A percentile compares a stretch with the other conserved stretches of the same genome.
phyloP scores from a whole-genome alignment of 2,113 vertebrate genomes.

The Perognathus longimembris region DNA sequence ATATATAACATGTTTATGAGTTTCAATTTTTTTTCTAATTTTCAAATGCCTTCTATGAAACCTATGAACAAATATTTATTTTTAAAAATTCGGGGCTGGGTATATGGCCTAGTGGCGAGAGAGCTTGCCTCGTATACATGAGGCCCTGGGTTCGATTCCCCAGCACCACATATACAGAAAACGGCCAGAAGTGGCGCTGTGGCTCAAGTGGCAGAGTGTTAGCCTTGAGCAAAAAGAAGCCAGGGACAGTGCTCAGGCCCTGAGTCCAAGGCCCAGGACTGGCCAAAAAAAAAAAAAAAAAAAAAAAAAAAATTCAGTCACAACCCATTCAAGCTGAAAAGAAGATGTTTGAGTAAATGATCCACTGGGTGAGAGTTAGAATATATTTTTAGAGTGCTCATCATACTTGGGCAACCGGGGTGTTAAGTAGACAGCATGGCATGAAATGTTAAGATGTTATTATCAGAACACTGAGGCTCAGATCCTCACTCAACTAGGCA shows the following conservation, averaged over 20 bases:
- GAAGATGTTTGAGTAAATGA: background rate
- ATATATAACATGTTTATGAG: background rate
- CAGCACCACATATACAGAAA: no score
- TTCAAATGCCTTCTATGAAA: constrained; percentile 21
- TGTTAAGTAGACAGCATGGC: background rate
- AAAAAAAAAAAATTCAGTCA: background rate
- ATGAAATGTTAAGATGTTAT: background rate
- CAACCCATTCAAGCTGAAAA: background rate
- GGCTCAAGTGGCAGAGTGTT: no score
- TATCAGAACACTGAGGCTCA: background rate
- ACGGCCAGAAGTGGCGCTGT: no score
- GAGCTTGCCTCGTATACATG: no score
- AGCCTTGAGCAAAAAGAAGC: no score
- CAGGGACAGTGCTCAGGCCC: no score
- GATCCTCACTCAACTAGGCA: background rate
- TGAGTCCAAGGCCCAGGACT: no score
- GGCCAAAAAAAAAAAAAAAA: no score
- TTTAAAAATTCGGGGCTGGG: no score
- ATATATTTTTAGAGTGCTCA: background rate
- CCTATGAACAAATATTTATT: no score
- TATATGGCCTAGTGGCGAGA: no score
- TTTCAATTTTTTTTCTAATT: background rate
- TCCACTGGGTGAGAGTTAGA: background rate
- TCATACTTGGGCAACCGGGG: background rate
- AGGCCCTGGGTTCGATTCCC: no score